Evolutionary conservation across 2,113 vertebrate species (phyloP).

Genomic region (Solenodon paradoxus): DNA sequence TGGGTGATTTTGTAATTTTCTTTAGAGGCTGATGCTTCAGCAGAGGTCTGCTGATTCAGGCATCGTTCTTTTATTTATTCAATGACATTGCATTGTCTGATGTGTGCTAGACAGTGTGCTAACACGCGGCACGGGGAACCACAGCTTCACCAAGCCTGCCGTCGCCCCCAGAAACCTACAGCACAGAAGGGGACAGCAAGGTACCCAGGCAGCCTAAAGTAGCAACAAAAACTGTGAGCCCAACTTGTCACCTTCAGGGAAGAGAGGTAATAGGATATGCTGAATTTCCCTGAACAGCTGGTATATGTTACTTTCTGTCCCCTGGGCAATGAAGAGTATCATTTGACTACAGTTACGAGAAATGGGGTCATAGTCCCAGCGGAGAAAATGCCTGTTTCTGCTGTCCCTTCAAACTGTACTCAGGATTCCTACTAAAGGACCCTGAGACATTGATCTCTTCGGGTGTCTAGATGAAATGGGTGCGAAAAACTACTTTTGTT

Average conservation of each 20-base stretch:
- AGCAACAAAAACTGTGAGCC: not conserved
- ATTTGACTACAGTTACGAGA: not conserved
- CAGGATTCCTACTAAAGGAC: not conserved
- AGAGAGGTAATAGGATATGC: not conserved
- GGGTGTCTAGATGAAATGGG: not conserved
- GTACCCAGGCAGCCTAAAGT: fast-evolving
- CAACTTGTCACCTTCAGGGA: too few species aligned
- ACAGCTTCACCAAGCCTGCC: not conserved
- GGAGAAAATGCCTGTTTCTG: not conserved
- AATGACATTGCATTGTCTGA: fast-evolving
- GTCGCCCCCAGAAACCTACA: too few species aligned
- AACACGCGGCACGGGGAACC: not conserved
- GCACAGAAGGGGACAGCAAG: too few species aligned
- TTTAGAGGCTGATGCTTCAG: not conserved
- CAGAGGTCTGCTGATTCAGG: not conserved
- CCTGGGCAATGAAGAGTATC: not conserved
- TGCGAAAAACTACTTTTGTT: not conserved
- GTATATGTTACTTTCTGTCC: not conserved
- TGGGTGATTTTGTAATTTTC: not conserved
- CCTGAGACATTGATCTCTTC: not conserved
- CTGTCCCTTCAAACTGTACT: not conserved
- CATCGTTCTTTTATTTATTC: too few species aligned
- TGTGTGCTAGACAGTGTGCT: not conserved
- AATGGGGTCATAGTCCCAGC: too few species aligned
- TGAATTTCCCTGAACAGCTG: not conserved